A percentile compares a stretch with the other conserved stretches of the same genome.
Conservation (phyloP, 2,888 invertebrate species). For the Drosophila prolongata region DNA sequence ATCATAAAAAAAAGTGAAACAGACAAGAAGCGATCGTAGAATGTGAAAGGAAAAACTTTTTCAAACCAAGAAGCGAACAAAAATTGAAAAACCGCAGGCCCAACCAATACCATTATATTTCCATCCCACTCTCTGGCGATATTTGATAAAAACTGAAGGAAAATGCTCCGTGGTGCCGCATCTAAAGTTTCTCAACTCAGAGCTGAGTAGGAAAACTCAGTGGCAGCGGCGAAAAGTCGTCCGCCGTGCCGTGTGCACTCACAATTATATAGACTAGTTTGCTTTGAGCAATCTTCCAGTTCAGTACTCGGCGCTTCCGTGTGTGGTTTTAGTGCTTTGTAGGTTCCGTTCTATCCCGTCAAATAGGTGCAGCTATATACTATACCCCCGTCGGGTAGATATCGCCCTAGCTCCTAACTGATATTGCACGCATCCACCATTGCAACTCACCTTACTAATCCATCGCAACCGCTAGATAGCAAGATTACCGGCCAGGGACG, state of each 20-base stretch:
- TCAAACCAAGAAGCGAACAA: slow-evolving; percentile 17
- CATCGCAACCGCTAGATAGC: slow-evolving; percentile 22
- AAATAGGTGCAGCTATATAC: slow-evolving; percentile 17
- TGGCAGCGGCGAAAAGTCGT: slow-evolving; percentile 30
- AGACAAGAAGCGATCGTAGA: slow-evolving; percentile 13
- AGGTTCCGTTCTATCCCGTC: slow-evolving; percentile 56
- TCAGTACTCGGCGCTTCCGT: slow-evolving; percentile 73
- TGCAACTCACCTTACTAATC: slow-evolving; percentile 36
- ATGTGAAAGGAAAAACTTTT: slow-evolving; percentile 36
- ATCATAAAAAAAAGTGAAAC: slow-evolving; percentile 37
- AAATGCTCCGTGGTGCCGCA: slow-evolving; percentile 55
- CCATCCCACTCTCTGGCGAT: slow-evolving; percentile 77
- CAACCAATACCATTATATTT: slow-evolving; percentile 57
- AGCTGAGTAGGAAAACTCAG: slow-evolving; percentile 52
- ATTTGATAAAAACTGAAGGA: slow-evolving; percentile 62
- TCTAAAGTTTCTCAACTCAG: slow-evolving; percentile 76
- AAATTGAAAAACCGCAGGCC: slow-evolving; percentile 45
- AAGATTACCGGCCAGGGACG: slow-evolving; percentile 6
- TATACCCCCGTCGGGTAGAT: slow-evolving; percentile 5
- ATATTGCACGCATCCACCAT: slow-evolving; percentile 43
- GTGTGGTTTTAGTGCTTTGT: slow-evolving; percentile 71
- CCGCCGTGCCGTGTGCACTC: slow-evolving; percentile 74
- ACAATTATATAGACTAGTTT: slow-evolving; percentile 80
- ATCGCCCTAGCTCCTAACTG: slow-evolving; percentile 45
- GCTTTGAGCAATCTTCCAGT: slow-evolving; percentile 81